Base-by-base conservation (phyloP, 37 sponge, comb jelly and placozoan species). In the Sycon ciliatum region DNA sequence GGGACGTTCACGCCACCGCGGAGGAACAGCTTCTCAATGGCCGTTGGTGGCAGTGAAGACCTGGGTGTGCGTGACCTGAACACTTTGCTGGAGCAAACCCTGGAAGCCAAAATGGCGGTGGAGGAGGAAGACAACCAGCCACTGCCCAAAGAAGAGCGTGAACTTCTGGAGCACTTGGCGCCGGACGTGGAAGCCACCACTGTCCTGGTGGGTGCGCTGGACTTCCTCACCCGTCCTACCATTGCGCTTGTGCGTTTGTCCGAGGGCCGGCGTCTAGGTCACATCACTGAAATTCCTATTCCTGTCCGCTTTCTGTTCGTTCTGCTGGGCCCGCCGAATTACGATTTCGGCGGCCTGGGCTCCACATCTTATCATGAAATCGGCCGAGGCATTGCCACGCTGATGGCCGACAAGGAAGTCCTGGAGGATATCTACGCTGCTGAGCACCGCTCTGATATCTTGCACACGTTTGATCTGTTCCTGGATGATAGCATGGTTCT, bases 251-350 rank as follows among this genome's bases (percentile, higher is more conserved):
- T 95, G 22, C 84, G 93, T 3, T 75, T 92, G 4, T 40, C 79
- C 24, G 52, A 81, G 39, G 77, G 83, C 16, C 65, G 58, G 1
- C 20, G 78, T 22, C 85, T 96, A 4, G 93, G 89, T 1, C 85
- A 96, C 70, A 46, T 96, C 23, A 88, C 90, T 2, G 93, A 96
- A 68, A 85, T 96, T 5, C 94, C 94, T 68, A 78, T 96, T 22
- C 99, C 99, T 23, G 83, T 85, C 0, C 79, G 99, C 29, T 96
- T 96, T 73, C 72, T 96, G 16, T 91, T 96, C 65, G 67, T 96
- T 22, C 74, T 96, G 60, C 69, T 95, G 22, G 96, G 92, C 31
- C 96, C 96, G 63, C n/a, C n/a, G n/a, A n/a, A n/a, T n/a, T n/a
- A n/a, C n/a, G n/a, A n/a, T n/a, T n/a, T n/a, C n/a, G n/a, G n/a